phyloP scores from a whole-genome alignment of 2,888 invertebrate genomes.

The Lypha dubia region DNA sequence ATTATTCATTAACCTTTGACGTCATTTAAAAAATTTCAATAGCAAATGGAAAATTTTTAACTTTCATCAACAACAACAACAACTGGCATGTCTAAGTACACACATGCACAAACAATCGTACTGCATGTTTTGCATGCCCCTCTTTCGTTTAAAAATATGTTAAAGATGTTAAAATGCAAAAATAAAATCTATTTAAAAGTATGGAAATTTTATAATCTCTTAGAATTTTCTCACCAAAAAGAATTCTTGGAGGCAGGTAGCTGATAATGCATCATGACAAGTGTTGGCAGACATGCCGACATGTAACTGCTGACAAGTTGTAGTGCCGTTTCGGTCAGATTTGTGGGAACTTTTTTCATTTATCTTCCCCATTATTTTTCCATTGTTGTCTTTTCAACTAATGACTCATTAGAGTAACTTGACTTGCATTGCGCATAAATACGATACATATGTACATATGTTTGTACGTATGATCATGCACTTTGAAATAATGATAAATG shows the following conservation, averaged over 20 bases:
- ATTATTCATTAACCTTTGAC: neutral
- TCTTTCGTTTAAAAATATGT: neutral
- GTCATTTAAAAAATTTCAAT: neutral
- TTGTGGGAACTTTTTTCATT: slow-evolving; percentile 34
- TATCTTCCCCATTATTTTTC: slow-evolving; percentile 34
- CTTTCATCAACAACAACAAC: neutral
- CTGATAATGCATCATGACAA: slow-evolving; percentile 15
- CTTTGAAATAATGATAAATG: slow-evolving; percentile 33
- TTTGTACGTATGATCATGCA: too few species aligned
- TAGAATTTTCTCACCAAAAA: slow-evolving; percentile 3
- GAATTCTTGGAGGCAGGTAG: slow-evolving; percentile 2
- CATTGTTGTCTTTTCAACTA: slow-evolving; percentile 37
- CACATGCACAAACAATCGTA: too few species aligned
- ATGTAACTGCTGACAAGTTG: slow-evolving; percentile 31
- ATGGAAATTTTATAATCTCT: neutral
- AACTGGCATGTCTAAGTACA: neutral
- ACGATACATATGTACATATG: neutral
- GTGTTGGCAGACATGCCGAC: slow-evolving; percentile 19
- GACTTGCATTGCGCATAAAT: neutral
- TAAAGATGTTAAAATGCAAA: neutral
- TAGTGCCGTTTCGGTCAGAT: too few species aligned
- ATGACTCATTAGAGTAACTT: slow-evolving; percentile 26
- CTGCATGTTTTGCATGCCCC: neutral
- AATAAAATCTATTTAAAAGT: neutral
- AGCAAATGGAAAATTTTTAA: neutral